These are phyloP conservation scores for Agrilus planipennis DNA, from an alignment of 1,140 invertebrate species.

Conservation along the genomic window DNA sequence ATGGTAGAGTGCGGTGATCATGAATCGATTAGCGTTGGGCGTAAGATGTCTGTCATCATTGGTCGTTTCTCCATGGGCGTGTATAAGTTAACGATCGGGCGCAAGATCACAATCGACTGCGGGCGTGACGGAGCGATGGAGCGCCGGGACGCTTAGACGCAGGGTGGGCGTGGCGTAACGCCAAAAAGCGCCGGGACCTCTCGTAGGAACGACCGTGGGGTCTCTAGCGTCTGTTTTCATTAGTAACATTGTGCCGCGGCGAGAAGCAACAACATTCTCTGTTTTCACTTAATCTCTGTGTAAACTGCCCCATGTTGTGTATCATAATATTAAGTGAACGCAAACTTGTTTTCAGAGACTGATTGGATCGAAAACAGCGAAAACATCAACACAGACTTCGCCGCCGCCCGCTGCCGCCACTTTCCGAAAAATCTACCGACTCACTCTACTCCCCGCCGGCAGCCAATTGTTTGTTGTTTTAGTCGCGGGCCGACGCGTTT, in stretches of 20 bases:
- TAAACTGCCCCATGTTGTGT: conserved; percentile 36
- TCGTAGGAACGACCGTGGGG: conserved; percentile 12
- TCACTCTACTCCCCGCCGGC: too few species aligned
- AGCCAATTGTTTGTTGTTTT: conserved; percentile 25
- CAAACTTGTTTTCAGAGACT: conserved; percentile 34
- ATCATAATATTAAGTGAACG: conserved; percentile 36
- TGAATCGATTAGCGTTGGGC: conserved; percentile 20
- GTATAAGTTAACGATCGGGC: too few species aligned
- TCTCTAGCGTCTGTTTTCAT: conserved; percentile 34
- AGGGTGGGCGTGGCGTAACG: too few species aligned
- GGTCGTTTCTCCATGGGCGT: conserved; percentile 11
- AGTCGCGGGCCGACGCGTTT: conserved; percentile 7
- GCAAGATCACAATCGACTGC: background rate
- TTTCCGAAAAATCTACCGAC: conserved; percentile 2
- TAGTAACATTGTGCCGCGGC: conserved; percentile 35
- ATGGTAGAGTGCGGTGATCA: conserved; percentile 15
- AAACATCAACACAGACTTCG: conserved; percentile 14
- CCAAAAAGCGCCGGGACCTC: too few species aligned
- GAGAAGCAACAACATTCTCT: conserved; percentile 32
- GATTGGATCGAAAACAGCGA: conserved; percentile 31
- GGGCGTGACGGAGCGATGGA: conserved; percentile 4
- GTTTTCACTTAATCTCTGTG: conserved; percentile 37
- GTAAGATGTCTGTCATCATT: conserved; percentile 11
- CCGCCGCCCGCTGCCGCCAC: background rate
- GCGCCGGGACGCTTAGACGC: too few species aligned